A percentile compares a stretch with the other conserved stretches of the same genome.
phyloP scores from a whole-genome alignment of 2,797 vertebrate species.

The Carcharodon carcharias region DNA sequence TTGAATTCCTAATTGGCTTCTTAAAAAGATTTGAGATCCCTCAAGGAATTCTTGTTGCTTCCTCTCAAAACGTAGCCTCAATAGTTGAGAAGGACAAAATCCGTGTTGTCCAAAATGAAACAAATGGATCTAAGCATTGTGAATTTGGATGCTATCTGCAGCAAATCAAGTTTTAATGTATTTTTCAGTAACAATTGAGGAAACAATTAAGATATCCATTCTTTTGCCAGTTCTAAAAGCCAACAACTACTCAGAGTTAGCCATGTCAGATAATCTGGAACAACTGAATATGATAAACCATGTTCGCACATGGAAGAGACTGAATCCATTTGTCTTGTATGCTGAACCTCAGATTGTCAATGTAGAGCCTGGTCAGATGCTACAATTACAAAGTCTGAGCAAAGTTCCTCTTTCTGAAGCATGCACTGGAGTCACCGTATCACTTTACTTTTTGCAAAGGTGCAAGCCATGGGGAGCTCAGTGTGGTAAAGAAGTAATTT shows the following conservation, averaged over 20 bases:
- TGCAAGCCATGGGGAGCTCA: neutral
- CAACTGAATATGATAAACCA: neutral
- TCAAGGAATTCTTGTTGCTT: neutral
- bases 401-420: neutral
- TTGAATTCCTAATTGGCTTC: neutral
- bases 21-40: neutral
- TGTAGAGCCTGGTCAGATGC: neutral
- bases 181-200: neutral
- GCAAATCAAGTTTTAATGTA: neutral
- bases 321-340: neutral
- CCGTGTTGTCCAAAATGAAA: neutral
- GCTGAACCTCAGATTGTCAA: neutral
- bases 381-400: neutral
- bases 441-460: neutral
- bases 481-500: neutral
- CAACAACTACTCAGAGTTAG: neutral
- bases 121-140: neutral
- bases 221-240: neutral
- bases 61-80: neutral
- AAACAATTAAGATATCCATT: neutral
- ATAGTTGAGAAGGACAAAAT: neutral
- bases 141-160: neutral
- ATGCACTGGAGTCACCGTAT: neutral
- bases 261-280: neutral
- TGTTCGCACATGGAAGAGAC: neutral